Evolutionary conservation across 64 coral and sea anemone genomes (phyloP).

Genomic region (Porites australiensis): DNA sequence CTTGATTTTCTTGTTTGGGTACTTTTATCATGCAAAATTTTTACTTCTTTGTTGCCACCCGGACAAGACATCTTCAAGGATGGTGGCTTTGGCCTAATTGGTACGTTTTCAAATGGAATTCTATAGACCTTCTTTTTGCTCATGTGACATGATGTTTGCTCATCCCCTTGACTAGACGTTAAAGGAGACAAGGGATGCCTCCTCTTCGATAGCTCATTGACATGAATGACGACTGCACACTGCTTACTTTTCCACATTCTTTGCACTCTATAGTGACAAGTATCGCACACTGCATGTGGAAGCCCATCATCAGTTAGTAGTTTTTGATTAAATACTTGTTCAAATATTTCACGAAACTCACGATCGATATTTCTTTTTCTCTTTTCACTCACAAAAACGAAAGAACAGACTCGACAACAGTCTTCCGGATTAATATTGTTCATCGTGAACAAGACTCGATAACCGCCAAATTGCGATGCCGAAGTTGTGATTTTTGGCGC

Average conservation of each 20-base stretch:
- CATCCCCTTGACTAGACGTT: conserved; percentile 30
- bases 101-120: conserved; percentile 1
- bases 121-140: conserved; percentile 34
- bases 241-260: conserved; percentile 7
- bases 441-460: conserved; percentile 12
- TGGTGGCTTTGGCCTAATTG: conserved; percentile 28
- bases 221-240: not conserved
- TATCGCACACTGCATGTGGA: conserved; percentile 1
- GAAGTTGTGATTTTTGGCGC: no score
- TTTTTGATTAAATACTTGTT: conserved; percentile 21
- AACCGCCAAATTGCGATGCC: no score
- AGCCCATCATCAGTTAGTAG: not conserved
- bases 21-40: conserved; percentile 15
- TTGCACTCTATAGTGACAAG: conserved; percentile 23
- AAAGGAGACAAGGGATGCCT: not conserved
- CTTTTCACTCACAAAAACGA: conserved; percentile 24
- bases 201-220: not conserved
- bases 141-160: conserved; percentile 13
- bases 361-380: conserved; percentile 29
- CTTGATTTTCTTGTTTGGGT: conserved; percentile 23
- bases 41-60: conserved; percentile 33
- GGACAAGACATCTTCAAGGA: conserved; percentile 5
- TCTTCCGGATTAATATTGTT: not conserved
- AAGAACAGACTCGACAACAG: conserved; percentile 15
- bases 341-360: conserved; percentile 22